These are phyloP conservation scores for Atherinosoma microstoma DNA, from an alignment of 2,797 vertebrate genomes.

Conservation along the genomic window DNA sequence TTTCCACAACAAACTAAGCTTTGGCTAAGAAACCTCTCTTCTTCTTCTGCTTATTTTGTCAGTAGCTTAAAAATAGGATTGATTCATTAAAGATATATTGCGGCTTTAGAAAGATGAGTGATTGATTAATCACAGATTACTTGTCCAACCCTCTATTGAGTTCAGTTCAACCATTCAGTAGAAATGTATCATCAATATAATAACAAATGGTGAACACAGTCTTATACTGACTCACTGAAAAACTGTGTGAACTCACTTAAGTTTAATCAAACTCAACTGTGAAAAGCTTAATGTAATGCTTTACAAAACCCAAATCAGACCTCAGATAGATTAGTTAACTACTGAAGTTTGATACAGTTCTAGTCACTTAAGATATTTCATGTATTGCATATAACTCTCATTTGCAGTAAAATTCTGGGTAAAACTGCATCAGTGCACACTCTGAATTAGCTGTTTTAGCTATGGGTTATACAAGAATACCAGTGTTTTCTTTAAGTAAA, in stretches of 20 bases:
- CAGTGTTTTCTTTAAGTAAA: not conserved
- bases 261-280: not conserved
- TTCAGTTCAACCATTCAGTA: not conserved
- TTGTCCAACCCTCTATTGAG: not conserved
- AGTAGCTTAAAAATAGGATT: slow-evolving; percentile 1
- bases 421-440: not conserved
- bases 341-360: too few species aligned
- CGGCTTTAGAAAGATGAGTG: not conserved
- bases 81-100: slow-evolving; percentile 10
- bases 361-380: not conserved
- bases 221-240: not conserved
- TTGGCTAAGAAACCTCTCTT: not conserved
- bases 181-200: not conserved
- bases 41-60: slow-evolving; percentile 11
- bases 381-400: not conserved
- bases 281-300: not conserved
- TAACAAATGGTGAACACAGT: not conserved
- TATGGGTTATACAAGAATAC: not conserved
- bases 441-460: not conserved
- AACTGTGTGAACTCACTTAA: not conserved
- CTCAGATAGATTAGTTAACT: not conserved
- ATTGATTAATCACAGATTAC: not conserved
- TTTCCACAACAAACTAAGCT: not conserved
- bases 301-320: not conserved
- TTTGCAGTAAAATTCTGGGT: not conserved